Conservation (phyloP, 35 echinoderm and acorn worm species). For the Ophiothrix spiculata region DNA sequence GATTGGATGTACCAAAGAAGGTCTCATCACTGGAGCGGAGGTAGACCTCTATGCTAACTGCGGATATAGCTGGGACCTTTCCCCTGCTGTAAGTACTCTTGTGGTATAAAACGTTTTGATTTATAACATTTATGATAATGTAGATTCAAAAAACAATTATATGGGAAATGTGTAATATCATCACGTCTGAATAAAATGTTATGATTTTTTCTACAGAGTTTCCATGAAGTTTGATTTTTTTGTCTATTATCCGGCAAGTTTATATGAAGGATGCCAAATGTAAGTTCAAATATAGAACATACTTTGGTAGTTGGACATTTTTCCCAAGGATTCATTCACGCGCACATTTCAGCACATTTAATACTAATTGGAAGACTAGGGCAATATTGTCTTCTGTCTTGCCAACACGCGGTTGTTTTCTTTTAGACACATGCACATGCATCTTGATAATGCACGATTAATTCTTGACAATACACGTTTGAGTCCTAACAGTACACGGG, state of each 20-base stretch:
- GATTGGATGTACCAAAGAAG: constrained; percentile 67
- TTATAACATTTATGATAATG: neutral
- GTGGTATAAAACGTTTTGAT: constrained; percentile 19
- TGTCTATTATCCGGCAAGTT: neutral
- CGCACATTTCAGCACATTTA: too few relatives aligned
- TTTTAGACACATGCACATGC: too few relatives aligned
- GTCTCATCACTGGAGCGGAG: constrained; percentile 49
- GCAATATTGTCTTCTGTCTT: too few relatives aligned
- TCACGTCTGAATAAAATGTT: neutral
- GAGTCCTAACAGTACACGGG: too few relatives aligned
- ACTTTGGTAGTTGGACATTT: too few relatives aligned
- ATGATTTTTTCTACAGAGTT: neutral
- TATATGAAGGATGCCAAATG: too few relatives aligned
- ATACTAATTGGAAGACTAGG: too few relatives aligned
- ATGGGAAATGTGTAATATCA: neutral
- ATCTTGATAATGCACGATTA: too few relatives aligned
- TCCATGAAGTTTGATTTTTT: neutral
- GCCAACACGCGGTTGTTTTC: too few relatives aligned
- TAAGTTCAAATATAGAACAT: too few relatives aligned
- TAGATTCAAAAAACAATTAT: neutral
- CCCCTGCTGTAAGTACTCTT: constrained; percentile 31
- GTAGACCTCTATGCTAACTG: constrained; percentile 53
- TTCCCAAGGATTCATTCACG: too few relatives aligned
- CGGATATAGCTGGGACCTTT: constrained; percentile 44
- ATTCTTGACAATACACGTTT: too few relatives aligned